Evolutionary conservation across 2,888 invertebrate genomes (phyloP).

Genomic region (Acrocera orbiculus): DNA sequence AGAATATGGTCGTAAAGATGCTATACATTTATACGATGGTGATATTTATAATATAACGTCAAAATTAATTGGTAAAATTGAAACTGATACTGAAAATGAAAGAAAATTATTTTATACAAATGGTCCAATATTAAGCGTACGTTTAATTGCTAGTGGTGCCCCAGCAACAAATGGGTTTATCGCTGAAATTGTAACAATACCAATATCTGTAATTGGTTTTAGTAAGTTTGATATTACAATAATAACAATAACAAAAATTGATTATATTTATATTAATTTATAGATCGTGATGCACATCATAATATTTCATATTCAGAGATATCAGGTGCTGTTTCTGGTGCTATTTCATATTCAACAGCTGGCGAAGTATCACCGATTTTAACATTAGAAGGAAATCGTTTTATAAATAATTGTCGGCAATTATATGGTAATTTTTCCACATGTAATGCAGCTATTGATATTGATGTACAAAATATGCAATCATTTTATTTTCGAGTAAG

Average conservation of each 20-base stretch:
- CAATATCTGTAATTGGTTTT: slow-evolving; percentile 77
- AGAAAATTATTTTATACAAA: slow-evolving; percentile 58
- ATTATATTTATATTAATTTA: slow-evolving; percentile 15
- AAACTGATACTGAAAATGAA: slow-evolving; percentile 50
- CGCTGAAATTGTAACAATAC: slow-evolving; percentile 89
- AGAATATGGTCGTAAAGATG: slow-evolving; percentile 65
- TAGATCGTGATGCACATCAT: slow-evolving; percentile 81
- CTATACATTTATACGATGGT: slow-evolving; percentile 76
- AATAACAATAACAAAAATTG: background rate
- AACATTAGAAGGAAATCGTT: slow-evolving; percentile 71
- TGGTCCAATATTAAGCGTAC: slow-evolving; percentile 69
- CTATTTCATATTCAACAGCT: slow-evolving; percentile 70
- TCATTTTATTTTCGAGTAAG: slow-evolving; percentile 67
- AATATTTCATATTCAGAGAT: slow-evolving; percentile 73
- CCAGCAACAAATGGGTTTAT: slow-evolving; percentile 90
- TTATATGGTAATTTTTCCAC: slow-evolving; percentile 91
- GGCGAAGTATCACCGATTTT: slow-evolving; percentile 90
- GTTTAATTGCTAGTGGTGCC: slow-evolving; percentile 87
- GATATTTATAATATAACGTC: slow-evolving; percentile 77
- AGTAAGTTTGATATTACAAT: slow-evolving; percentile 40
- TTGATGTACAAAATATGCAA: slow-evolving; percentile 90
- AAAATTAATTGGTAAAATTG: slow-evolving; percentile 49
- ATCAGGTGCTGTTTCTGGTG: slow-evolving; percentile 68
- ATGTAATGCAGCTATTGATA: slow-evolving; percentile 60
- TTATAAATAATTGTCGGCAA: slow-evolving; percentile 69